Conservation (phyloP, 2,113 vertebrate species). For the Cryptotis parvus region DNA sequence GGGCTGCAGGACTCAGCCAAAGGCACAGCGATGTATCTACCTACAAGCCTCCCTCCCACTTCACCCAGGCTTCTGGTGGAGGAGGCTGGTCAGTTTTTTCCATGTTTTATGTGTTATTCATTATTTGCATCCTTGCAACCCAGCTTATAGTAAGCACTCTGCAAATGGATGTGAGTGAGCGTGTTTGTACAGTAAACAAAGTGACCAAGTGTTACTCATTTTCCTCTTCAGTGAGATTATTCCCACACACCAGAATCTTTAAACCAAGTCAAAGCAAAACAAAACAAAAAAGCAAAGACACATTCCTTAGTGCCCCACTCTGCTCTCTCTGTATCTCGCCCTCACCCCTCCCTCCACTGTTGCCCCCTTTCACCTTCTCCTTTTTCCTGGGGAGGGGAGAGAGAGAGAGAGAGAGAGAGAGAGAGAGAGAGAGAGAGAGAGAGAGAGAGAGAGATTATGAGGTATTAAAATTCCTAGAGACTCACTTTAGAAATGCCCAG, state of each 20-base stretch:
- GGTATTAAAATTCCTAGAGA: neutral
- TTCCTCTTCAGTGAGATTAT: slow-evolving; percentile 12
- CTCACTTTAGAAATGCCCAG: neutral
- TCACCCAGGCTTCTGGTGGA: neutral
- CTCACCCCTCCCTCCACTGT: neutral
- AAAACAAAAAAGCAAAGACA: neutral
- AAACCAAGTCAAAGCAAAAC: slow-evolving; percentile 40
- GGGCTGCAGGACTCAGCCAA: neutral
- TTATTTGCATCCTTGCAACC: neutral
- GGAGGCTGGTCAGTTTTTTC: neutral
- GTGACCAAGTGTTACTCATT: slow-evolving; percentile 60
- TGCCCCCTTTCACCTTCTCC: neutral
- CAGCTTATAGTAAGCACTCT: neutral
- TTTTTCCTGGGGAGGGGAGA: neutral
- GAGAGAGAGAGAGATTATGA: neutral
- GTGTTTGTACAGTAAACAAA: slow-evolving; percentile 33
- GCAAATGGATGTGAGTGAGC: neutral
- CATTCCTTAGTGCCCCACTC: neutral
- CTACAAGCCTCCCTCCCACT: neutral
- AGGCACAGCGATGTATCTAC: neutral
- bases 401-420: neutral
- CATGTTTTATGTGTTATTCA: accelerated
- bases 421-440: neutral
- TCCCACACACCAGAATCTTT: slow-evolving; percentile 40
- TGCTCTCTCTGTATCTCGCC: neutral